Conservation (phyloP, 2,888 invertebrate species). For the Torymus aiolomorphi region DNA sequence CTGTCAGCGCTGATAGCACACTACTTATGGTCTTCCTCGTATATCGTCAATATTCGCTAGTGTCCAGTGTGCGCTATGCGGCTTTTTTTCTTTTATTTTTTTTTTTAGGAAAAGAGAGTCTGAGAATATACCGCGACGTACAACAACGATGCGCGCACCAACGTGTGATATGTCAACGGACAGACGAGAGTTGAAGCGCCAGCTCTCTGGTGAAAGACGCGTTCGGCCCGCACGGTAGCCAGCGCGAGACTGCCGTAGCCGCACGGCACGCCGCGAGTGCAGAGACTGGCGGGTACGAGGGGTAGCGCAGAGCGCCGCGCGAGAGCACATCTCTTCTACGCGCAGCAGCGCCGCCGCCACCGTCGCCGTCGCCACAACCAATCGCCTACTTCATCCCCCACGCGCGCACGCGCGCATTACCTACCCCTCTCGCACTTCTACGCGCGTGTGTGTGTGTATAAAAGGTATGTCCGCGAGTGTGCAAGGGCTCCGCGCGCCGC, state of each 20-base stretch:
- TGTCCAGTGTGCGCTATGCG: too few relatives aligned
- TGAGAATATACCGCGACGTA: too few relatives aligned
- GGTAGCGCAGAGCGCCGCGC: conserved; percentile 67
- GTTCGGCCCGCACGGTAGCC: conserved; percentile 39
- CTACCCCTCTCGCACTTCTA: background rate
- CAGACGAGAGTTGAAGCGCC: too few relatives aligned
- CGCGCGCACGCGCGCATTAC: background rate
- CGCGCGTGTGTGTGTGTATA: background rate
- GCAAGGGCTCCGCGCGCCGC: too few relatives aligned
- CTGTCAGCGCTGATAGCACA: too few relatives aligned
- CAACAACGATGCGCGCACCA: too few relatives aligned
- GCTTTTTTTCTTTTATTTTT: too few relatives aligned
- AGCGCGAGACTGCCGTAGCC: conserved; percentile 50
- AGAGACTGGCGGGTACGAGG: conserved; percentile 42
- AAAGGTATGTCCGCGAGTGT: too few relatives aligned
- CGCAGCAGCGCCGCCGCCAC: conserved; percentile 48
- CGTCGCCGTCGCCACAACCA: background rate
- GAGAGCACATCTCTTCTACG: conserved; percentile 69
- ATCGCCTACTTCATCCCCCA: background rate
- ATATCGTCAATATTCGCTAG: too few relatives aligned
- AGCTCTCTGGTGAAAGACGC: background rate
- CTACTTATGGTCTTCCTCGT: too few relatives aligned
- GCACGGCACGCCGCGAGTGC: conserved; percentile 33
- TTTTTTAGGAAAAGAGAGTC: too few relatives aligned
- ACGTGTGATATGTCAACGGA: too few relatives aligned